phyloP scores from a whole-genome alignment of 37 sponge, comb jelly and placozoan species.

The Ephydatia muelleri region DNA sequence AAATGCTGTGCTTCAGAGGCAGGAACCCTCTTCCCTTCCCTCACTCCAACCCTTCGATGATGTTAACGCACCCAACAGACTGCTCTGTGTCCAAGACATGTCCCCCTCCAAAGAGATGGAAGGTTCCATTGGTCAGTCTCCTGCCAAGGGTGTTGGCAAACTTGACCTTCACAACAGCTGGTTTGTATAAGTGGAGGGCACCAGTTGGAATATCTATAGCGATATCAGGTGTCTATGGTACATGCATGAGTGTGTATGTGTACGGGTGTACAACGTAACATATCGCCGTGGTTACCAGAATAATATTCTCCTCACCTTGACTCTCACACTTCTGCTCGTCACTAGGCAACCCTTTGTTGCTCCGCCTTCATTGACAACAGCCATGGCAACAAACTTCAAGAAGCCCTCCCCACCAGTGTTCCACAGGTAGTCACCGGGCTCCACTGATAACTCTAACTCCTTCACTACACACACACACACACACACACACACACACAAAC shows the following conservation, averaged over 20 bases:
- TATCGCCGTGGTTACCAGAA: not conserved
- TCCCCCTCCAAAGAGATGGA: constrained; percentile 36
- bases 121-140: constrained; percentile 29
- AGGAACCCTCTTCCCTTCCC: too few species aligned
- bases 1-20: too few species aligned
- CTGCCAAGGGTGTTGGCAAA: constrained; percentile 43
- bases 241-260: not conserved
- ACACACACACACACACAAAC: too few species aligned
- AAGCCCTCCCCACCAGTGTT: constrained; percentile 44
- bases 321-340: constrained; percentile 7
- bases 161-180: constrained; percentile 37
- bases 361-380: not conserved
- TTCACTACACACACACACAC: constrained; percentile 29
- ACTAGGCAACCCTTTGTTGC: constrained; percentile 15
- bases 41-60: too few species aligned
- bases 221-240: constrained; percentile 50
- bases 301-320: constrained; percentile 28
- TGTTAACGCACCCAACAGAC: not conserved
- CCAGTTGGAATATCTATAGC: constrained; percentile 22
- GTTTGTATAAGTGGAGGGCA: constrained; percentile 55
- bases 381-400: constrained; percentile 60
- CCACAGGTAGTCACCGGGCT: constrained; percentile 38
- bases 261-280: not conserved
- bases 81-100: not conserved
- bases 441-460: constrained; percentile 6